phyloP scores from a whole-genome alignment of 2,113 vertebrate species.

The Saimiri boliviensis region DNA sequence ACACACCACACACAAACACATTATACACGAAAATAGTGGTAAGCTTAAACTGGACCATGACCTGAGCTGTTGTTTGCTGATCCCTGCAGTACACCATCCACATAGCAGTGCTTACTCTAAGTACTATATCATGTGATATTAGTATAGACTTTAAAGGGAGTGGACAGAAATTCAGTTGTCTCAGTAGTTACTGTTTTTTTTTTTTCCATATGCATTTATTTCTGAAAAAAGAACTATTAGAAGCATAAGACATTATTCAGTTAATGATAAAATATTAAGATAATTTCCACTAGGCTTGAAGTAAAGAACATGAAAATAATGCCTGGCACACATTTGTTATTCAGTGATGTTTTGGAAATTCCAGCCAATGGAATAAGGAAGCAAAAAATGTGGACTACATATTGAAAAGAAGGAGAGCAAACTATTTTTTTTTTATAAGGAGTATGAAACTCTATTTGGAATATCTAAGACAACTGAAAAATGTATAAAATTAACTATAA shows the following conservation, averaged over 20 bases:
- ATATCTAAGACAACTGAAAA: neutral
- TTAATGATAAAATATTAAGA: conserved; percentile 5
- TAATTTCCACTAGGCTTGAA: neutral
- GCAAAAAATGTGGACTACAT: neutral
- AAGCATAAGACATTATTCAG: neutral
- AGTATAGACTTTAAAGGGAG: neutral
- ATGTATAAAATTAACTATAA: neutral
- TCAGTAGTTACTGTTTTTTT: neutral
- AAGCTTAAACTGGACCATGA: neutral
- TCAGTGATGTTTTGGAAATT: neutral
- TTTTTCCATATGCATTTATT: neutral
- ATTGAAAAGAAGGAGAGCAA: neutral
- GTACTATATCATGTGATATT: neutral
- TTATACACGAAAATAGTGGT: neutral
- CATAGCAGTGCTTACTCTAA: neutral
- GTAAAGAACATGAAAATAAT: neutral
- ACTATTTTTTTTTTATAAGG: neutral
- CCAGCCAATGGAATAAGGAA: neutral
- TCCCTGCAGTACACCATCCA: neutral
- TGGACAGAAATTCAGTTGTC: neutral
- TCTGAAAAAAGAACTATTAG: neutral
- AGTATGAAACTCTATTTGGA: neutral
- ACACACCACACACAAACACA: neutral
- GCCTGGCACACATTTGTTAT: neutral
- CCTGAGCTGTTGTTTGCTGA: neutral